These are phyloP conservation scores for Pocillopora verrucosa DNA, from an alignment of 64 coral and sea anemone genomes.

Conservation along the genomic window DNA sequence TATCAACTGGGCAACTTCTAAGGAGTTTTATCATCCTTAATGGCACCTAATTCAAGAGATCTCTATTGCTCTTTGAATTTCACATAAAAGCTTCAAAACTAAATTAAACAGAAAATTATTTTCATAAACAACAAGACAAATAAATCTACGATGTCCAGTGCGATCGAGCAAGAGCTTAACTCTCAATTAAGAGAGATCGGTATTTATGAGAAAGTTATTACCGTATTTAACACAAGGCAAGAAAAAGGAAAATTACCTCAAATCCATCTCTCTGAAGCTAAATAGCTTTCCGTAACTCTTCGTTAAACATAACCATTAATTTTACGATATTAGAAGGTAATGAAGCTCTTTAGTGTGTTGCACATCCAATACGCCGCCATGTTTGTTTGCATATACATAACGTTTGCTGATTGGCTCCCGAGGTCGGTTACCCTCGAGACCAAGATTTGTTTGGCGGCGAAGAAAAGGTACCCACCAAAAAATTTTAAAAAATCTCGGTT, in stretches of 20 bases:
- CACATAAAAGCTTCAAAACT: too few relatives aligned
- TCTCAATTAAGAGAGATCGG: background rate
- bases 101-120: too few relatives aligned
- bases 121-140: too few relatives aligned
- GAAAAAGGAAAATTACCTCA: background rate
- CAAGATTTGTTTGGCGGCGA: conserved; percentile 21
- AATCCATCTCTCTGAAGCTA: conserved; percentile 6
- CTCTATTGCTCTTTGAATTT: too few relatives aligned
- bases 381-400: conserved; percentile 19
- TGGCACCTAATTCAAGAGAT: too few relatives aligned
- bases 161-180: background rate
- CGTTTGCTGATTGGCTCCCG: conserved; percentile 9
- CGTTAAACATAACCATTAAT: background rate
- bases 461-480: background rate
- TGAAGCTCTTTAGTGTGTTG: background rate
- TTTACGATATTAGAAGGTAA: background rate
- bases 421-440: conserved; percentile 13
- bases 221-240: too few relatives aligned
- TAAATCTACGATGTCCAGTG: too few relatives aligned
- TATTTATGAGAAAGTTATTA: background rate
- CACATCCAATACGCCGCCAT: conserved; percentile 8
- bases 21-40: too few relatives aligned
- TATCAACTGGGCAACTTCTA: too few relatives aligned
- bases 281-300: background rate
- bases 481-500: background rate